Conservation (phyloP, 2,888 invertebrate genomes). For the Pachymerium ferrugineum region DNA sequence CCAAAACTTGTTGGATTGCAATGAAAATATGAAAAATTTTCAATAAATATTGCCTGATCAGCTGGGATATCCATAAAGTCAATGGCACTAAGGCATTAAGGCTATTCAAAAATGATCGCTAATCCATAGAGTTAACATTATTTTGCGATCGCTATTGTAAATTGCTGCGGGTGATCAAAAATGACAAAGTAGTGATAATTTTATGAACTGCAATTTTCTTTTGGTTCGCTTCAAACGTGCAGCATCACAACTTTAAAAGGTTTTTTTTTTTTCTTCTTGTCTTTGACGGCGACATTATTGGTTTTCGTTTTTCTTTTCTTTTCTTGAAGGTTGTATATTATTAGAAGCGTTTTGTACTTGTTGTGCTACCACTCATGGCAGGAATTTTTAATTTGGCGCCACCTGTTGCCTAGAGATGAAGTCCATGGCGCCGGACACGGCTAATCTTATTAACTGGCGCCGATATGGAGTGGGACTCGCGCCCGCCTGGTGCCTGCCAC, state of each 20-base stretch:
- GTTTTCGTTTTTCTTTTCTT: background rate
- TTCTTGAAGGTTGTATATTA: no score
- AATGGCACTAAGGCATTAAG: no score
- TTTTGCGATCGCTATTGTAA: no score
- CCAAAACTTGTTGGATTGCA: no score
- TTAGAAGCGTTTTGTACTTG: background rate
- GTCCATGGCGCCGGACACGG: slow-evolving; percentile 4
- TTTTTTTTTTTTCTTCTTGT: background rate
- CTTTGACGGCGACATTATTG: slow-evolving; percentile 1
- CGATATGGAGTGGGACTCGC: background rate
- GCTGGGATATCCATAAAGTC: no score
- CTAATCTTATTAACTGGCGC: slow-evolving; percentile 13
- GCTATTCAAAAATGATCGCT: no score
- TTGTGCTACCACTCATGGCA: background rate
- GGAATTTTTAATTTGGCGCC: slow-evolving; percentile 13
- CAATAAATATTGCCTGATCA: no score
- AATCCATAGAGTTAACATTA: no score
- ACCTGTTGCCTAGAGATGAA: slow-evolving; percentile 4
- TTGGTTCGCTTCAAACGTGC: background rate
- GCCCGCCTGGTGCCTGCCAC: slow-evolving; percentile 3
- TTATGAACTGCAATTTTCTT: no score
- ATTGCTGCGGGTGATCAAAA: no score
- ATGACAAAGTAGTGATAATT: no score
- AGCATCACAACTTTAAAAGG: background rate
- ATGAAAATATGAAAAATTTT: no score